Conservation (phyloP, 2,797 vertebrate genomes). For the Dendrocincla fuliginosa region DNA sequence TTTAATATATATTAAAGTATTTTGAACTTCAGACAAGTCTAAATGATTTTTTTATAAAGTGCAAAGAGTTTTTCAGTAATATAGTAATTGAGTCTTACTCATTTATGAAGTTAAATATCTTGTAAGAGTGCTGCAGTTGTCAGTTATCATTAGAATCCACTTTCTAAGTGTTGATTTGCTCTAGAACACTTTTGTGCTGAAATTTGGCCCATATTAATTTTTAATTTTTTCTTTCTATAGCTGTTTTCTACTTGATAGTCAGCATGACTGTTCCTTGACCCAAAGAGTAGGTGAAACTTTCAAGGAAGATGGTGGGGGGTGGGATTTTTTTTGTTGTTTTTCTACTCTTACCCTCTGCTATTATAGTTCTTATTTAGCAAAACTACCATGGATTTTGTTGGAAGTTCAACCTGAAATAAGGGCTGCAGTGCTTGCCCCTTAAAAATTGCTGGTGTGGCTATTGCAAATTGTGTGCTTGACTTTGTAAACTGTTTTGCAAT, state of each 20-base stretch:
- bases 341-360: background rate
- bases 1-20: background rate
- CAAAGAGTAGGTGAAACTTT: background rate
- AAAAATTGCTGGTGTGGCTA: slow-evolving; percentile 39
- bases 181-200: background rate
- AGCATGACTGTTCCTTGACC: background rate
- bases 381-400: background rate
- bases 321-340: background rate
- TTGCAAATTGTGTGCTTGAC: slow-evolving; percentile 9
- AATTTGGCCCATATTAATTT: background rate
- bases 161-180: background rate
- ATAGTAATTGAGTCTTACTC: background rate
- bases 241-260: background rate
- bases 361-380: background rate
- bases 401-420: background rate
- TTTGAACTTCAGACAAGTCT: background rate
- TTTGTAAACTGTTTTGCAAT: slow-evolving; percentile 47
- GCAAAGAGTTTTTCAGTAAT: slow-evolving; percentile 1
- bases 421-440: slow-evolving; percentile 1
- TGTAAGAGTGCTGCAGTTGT: slow-evolving; percentile 22
- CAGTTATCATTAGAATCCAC: background rate
- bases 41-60: background rate
- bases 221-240: background rate
- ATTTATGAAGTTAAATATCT: background rate
- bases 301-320: background rate